phyloP scores from a whole-genome alignment of 2,797 vertebrate species.

The Mallotus villosus region DNA sequence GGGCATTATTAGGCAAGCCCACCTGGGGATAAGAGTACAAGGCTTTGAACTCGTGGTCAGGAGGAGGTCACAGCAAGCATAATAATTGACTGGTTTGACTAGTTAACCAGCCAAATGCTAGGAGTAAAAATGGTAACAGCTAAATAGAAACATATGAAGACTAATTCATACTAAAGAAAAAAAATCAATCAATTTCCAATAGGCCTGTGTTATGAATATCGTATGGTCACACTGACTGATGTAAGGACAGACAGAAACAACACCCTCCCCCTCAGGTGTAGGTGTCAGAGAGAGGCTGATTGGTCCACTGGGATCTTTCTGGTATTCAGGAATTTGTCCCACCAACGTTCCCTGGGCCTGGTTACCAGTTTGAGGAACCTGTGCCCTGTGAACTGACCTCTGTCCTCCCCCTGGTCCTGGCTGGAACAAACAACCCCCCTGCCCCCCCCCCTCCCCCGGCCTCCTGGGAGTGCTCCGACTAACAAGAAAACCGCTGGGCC shows the following conservation, averaged over 20 bases:
- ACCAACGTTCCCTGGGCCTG: slow-evolving; percentile 63
- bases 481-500: slow-evolving; percentile 85
- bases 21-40: slow-evolving; percentile 77
- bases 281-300: slow-evolving; percentile 44
- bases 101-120: not conserved
- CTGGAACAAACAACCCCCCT: slow-evolving; percentile 59
- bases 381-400: slow-evolving; percentile 66
- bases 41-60: slow-evolving; percentile 69
- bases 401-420: slow-evolving; percentile 59
- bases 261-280: not conserved
- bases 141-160: not conserved
- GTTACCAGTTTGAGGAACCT: slow-evolving; percentile 69
- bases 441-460: slow-evolving; percentile 29
- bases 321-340: slow-evolving; percentile 58
- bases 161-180: not conserved
- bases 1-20: slow-evolving; percentile 83
- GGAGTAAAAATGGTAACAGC: not conserved
- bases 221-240: too few species aligned
- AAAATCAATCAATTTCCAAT: not conserved
- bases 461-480: slow-evolving; percentile 73
- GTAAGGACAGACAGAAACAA: not conserved
- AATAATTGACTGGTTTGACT: slow-evolving; percentile 31
- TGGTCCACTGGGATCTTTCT: slow-evolving; percentile 54
- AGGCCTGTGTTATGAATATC: slow-evolving; percentile 16
- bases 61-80: slow-evolving; percentile 59